Percentiles rank a stretch among this genome's conserved stretches.
Conservation (phyloP, 30 jellyfish, hydroid and myxozoan species). For the Nemopilema nomurai region DNA sequence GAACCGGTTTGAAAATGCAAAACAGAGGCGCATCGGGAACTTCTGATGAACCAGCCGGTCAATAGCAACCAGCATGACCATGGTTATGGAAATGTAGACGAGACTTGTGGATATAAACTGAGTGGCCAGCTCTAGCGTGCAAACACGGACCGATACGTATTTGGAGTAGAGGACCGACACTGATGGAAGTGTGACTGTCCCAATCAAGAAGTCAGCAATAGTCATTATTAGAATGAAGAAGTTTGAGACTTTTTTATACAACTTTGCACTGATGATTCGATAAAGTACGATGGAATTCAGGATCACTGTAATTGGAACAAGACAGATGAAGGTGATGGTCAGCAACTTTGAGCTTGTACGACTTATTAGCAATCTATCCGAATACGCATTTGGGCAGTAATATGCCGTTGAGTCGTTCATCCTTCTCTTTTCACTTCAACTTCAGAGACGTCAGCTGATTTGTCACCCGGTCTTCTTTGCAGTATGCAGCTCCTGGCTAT, state of each 20-base stretch:
- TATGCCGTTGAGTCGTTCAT: neutral
- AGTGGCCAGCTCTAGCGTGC: constrained; percentile 40
- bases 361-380: constrained; percentile 16
- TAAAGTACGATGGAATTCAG: constrained; percentile 29
- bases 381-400: constrained; percentile 46
- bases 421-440: neutral
- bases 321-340: neutral
- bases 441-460: neutral
- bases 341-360: neutral
- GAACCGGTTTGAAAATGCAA: constrained; percentile 1
- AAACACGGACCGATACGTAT: constrained; percentile 14
- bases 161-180: constrained; percentile 19
- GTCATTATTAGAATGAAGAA: constrained; percentile 28
- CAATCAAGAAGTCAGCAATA: constrained; percentile 31
- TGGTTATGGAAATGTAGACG: constrained; percentile 30
- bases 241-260: constrained; percentile 26
- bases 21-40: constrained; percentile 24
- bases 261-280: constrained; percentile 35
- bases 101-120: constrained; percentile 46
- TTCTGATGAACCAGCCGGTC: constrained; percentile 51
- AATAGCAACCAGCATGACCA: constrained; percentile 49
- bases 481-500: neutral
- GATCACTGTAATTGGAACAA: constrained; percentile 26
- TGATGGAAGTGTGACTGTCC: constrained; percentile 27
- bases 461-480: neutral